Conservation (phyloP, 1,140 invertebrate species). For the Sycophila sp. region DNA sequence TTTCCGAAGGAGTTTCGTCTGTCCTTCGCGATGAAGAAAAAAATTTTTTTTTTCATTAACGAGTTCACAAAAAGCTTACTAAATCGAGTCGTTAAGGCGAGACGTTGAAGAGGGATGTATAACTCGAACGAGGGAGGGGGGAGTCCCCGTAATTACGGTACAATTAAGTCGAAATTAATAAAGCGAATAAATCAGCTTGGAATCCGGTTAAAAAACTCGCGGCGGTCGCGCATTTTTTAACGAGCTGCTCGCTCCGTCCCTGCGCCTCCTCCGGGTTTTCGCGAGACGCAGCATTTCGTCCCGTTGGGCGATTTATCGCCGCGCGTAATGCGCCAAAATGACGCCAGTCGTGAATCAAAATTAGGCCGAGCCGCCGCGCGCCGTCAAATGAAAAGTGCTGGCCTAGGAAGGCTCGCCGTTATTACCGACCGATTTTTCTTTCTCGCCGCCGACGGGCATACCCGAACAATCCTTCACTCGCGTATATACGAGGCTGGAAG, state of each 20-base stretch:
- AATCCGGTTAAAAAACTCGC: slow-evolving; percentile 35
- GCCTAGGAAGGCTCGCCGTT: slow-evolving; percentile 25
- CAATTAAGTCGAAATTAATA: slow-evolving; percentile 17
- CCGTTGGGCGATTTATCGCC: slow-evolving; percentile 43
- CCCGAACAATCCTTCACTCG: too few relatives aligned
- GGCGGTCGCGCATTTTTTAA: slow-evolving; percentile 4
- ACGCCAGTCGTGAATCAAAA: slow-evolving; percentile 38
- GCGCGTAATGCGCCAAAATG: slow-evolving; percentile 43
- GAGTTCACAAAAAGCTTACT: neutral
- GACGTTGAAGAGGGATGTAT: neutral
- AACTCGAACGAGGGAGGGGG: neutral
- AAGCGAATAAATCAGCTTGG: neutral
- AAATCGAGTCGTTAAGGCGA: neutral
- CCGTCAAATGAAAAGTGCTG: slow-evolving; percentile 41
- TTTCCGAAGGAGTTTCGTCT: too few relatives aligned
- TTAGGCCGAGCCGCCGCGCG: slow-evolving; percentile 22
- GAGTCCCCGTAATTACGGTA: neutral
- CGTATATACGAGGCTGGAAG: too few relatives aligned
- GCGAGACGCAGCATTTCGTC: slow-evolving; percentile 19
- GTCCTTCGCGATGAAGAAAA: too few relatives aligned
- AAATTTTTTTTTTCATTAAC: too few relatives aligned
- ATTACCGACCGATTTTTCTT: too few relatives aligned
- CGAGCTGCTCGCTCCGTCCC: neutral
- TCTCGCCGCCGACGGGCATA: too few relatives aligned
- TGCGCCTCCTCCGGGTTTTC: slow-evolving; percentile 35